These are phyloP conservation scores for Pachymerium ferrugineum DNA, from an alignment of 2,888 invertebrate genomes.

Conservation along the genomic window DNA sequence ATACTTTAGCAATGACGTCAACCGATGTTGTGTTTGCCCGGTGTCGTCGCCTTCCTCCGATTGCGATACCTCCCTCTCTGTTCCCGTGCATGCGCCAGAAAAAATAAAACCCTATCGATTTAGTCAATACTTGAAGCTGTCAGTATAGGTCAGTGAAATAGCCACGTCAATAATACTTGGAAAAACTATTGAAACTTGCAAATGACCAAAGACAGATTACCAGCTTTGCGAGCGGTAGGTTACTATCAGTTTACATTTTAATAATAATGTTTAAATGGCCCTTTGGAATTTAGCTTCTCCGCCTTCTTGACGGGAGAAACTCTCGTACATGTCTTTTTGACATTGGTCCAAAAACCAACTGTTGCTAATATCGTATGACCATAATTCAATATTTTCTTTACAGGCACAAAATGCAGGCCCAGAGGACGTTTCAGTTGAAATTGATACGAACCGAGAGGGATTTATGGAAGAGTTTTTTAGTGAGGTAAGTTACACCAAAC, in stretches of 20 bases:
- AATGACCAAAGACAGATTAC: slow-evolving; percentile 97
- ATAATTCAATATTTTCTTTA: neutral
- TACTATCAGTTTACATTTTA: slow-evolving; percentile 22
- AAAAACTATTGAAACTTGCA: neutral
- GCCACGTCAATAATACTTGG: too few species aligned
- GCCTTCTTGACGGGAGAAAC: neutral
- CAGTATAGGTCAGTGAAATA: neutral
- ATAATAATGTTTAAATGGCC: slow-evolving; percentile 11
- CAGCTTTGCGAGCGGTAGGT: slow-evolving; percentile 89
- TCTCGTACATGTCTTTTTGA: neutral
- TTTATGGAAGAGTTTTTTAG: slow-evolving; percentile 99
- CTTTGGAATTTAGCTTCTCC: neutral
- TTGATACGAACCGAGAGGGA: slow-evolving; percentile 76
- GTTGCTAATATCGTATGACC: slow-evolving; percentile 12
- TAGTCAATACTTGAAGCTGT: neutral
- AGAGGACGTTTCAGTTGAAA: slow-evolving; percentile 92
- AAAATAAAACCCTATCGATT: neutral
- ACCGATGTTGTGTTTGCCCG: slow-evolving; percentile 8
- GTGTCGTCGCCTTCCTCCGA: slow-evolving; percentile 15
- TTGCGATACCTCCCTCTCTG: slow-evolving; percentile 24
- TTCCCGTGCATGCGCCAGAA: neutral
- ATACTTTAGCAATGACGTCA: neutral
- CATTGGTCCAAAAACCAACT: slow-evolving; percentile 19
- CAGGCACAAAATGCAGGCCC: slow-evolving; percentile 93
- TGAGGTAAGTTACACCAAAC: slow-evolving; percentile 60